These are phyloP conservation scores for Dendropsophus ebraccatus DNA, from an alignment of 2,113 vertebrate species.

Conservation along the genomic window DNA sequence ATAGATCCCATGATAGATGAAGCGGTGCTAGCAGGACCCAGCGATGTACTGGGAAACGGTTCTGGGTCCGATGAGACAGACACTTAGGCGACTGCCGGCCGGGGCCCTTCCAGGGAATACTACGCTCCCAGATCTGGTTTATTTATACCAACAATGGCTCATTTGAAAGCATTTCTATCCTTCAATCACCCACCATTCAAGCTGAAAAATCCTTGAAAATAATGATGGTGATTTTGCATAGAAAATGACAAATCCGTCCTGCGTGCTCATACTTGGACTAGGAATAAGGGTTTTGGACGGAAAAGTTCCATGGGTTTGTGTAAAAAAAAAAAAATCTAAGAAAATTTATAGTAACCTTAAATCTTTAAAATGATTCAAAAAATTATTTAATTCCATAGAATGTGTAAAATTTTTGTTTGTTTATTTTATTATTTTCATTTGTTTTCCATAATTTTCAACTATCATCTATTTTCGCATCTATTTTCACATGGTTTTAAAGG, in stretches of 20 bases:
- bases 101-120: background rate
- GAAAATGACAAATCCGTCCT: background rate
- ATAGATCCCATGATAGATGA: conserved; percentile 13
- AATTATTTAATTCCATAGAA: too few relatives aligned
- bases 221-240: background rate
- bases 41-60: background rate
- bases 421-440: too few relatives aligned
- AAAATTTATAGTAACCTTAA: too few relatives aligned
- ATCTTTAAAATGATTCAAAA: too few relatives aligned
- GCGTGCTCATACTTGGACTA: background rate
- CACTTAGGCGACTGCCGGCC: too few relatives aligned
- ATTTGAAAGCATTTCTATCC: background rate
- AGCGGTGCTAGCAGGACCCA: background rate
- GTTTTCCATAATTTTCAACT: too few relatives aligned
- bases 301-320: background rate
- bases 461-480: too few relatives aligned
- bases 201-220: background rate
- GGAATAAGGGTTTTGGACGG: background rate
- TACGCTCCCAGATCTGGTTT: background rate
- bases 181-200: background rate
- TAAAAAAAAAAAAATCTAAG: background rate
- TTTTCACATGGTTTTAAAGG: too few relatives aligned
- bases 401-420: too few relatives aligned
- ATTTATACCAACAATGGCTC: background rate
- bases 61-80: background rate